A percentile compares a stretch with the other conserved stretches of the same genome.
phyloP scores from a whole-genome alignment of 2,113 vertebrate genomes.

The Phodopus roborovskii region DNA sequence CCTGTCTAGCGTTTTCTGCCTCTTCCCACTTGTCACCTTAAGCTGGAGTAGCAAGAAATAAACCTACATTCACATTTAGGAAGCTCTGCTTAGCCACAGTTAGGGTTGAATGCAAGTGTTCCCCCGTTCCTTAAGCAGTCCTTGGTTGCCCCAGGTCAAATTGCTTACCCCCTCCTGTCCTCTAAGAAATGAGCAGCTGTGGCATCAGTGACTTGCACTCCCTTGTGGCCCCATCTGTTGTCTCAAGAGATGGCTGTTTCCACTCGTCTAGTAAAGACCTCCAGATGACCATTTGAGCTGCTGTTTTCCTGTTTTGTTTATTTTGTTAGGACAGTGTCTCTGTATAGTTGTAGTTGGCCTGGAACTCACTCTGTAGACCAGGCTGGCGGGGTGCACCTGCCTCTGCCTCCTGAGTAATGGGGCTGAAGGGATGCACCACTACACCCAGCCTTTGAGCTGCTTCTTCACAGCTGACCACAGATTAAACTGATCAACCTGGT shows the following conservation, averaged over 20 bases:
- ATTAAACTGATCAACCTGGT: background rate
- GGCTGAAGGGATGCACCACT: background rate
- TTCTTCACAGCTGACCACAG: background rate
- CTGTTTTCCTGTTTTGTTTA: background rate
- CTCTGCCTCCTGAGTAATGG: background rate
- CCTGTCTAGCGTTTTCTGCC: background rate
- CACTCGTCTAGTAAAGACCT: background rate
- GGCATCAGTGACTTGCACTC: background rate
- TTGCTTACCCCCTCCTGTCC: slow-evolving; percentile 28
- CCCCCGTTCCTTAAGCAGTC: background rate
- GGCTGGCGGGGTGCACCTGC: background rate
- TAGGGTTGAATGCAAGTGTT: background rate
- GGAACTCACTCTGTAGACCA: background rate
- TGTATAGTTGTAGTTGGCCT: background rate
- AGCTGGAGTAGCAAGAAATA: background rate
- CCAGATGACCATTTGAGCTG: background rate
- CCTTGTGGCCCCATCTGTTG: background rate
- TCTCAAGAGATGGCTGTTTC: background rate
- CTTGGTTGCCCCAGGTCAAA: slow-evolving; percentile 19
- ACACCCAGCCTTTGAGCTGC: background rate
- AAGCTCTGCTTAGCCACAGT: background rate
- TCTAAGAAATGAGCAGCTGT: background rate
- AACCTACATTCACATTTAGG: background rate
- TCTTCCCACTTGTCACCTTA: background rate
- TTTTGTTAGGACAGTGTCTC: background rate